Percentiles rank a stretch among this genome's conserved stretches.
phyloP scores from a whole-genome alignment of 2,797 vertebrate species.

The Liasis olivaceus region DNA sequence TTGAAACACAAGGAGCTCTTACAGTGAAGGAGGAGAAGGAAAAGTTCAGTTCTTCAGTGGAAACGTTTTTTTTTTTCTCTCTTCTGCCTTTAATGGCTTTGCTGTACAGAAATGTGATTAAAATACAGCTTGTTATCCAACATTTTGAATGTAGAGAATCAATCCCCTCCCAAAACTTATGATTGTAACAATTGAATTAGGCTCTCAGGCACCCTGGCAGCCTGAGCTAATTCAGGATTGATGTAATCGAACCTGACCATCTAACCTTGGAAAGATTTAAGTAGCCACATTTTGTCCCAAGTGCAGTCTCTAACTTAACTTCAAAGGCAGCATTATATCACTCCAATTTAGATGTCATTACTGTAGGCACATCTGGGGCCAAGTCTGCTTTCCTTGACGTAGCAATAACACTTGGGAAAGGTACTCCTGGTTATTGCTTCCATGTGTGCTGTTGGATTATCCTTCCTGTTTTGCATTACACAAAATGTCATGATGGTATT shows the following conservation, averaged over 20 bases:
- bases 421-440: no score
- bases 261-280: no score
- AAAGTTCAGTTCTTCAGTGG: background rate
- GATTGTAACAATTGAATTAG: background rate
- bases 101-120: background rate
- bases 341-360: no score
- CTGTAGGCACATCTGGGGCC: no score
- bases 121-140: background rate
- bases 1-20: conserved; percentile 17
- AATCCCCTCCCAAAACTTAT: background rate
- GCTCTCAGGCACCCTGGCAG: background rate
- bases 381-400: no score
- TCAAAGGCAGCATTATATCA: no score
- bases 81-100: background rate
- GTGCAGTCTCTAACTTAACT: no score
- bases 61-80: background rate
- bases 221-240: background rate
- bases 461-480: no score
- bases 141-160: background rate
- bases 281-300: background rate
- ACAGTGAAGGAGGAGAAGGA: conserved; percentile 26
- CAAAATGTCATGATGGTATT: no score
- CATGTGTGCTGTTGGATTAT: no score
- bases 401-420: no score
- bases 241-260: background rate